phyloP scores from a whole-genome alignment of 2,888 invertebrate species.

The Xestoiulus laeticollis region DNA sequence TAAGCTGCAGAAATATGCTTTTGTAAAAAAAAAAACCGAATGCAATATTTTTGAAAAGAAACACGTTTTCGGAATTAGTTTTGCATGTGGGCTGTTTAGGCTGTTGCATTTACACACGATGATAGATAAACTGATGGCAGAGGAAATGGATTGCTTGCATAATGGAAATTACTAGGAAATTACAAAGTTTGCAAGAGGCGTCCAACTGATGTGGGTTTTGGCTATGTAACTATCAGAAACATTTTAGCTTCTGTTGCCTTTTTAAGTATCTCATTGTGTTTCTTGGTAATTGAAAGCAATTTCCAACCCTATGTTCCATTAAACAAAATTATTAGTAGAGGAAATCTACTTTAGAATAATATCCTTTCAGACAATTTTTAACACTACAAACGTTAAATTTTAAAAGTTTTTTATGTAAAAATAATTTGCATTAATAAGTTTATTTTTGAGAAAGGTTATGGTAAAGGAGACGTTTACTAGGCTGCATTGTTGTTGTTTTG shows the following conservation, averaged over 20 bases:
- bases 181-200: background rate
- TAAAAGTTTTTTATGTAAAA: no score
- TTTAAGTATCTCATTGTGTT: background rate
- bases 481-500: no score
- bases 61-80: background rate
- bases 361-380: no score
- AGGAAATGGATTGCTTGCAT: slow-evolving; percentile 24
- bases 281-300: no score
- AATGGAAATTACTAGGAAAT: background rate
- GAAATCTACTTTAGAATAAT: no score
- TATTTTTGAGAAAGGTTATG: no score
- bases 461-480: no score
- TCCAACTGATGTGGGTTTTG: background rate
- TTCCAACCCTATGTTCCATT: no score
- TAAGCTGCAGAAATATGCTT: background rate
- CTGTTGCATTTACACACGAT: background rate
- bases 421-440: no score
- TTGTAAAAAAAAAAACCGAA: background rate
- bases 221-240: background rate
- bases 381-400: no score
- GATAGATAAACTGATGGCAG: background rate
- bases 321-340: no score
- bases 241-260: background rate
- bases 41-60: background rate
- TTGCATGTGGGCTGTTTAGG: background rate